Conservation (phyloP, 2,113 vertebrate genomes). For the Phalacrocorax brasilianus region DNA sequence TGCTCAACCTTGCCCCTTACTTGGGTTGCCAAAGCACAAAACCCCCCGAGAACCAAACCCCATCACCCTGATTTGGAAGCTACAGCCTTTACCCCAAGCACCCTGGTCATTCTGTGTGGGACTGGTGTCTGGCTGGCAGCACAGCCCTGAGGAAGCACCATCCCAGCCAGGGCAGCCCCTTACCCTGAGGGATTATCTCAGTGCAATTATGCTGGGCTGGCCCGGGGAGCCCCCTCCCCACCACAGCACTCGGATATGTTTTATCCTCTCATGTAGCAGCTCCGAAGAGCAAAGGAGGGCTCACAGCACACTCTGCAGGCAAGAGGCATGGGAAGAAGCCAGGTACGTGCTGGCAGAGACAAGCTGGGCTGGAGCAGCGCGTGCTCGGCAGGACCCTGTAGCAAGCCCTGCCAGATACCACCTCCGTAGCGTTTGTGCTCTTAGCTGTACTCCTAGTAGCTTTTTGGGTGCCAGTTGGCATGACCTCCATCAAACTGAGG, state of each 20-base stretch:
- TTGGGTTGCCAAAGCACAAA: not conserved
- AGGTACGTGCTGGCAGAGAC: not conserved
- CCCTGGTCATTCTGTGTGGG: not conserved
- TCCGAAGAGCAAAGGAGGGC: conserved; percentile 53
- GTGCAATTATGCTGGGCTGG: not conserved
- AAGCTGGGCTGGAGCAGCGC: not conserved
- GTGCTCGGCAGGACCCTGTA: not conserved
- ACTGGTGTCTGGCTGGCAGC: not conserved
- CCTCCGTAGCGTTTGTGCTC: not conserved
- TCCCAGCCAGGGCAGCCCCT: not conserved
- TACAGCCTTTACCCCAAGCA: fast-evolving
- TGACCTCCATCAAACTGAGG: not conserved
- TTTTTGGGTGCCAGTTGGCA: not conserved
- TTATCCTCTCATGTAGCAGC: not conserved
- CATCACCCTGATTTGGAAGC: not conserved
- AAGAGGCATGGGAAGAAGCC: conserved; percentile 18
- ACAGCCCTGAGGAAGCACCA: not conserved
- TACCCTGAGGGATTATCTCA: not conserved
- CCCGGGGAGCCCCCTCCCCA: not conserved
- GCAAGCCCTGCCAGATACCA: not conserved
- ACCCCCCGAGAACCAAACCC: not conserved
- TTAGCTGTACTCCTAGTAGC: not conserved
- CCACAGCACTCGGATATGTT: not conserved
- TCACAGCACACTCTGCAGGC: conserved; percentile 62
- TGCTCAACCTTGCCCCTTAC: not conserved